Percentiles rank a stretch among this genome's conserved stretches.
Evolutionary conservation across 2,888 invertebrate genomes (phyloP).

Genomic region (Hirudinaria manillensis): DNA sequence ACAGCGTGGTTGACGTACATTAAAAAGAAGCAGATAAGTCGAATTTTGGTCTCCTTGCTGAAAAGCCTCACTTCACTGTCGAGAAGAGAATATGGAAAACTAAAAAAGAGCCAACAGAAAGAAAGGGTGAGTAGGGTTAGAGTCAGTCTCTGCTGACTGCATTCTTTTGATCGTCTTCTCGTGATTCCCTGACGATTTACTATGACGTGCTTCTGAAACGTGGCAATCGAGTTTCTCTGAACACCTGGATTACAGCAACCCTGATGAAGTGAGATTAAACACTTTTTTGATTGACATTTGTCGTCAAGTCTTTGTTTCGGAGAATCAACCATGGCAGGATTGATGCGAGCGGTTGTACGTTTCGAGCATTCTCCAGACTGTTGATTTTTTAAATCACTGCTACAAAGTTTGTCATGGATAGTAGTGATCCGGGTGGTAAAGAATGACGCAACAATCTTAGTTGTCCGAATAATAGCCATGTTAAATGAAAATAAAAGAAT

Average conservation of each 20-base stretch:
- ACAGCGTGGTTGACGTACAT: constrained; percentile 14
- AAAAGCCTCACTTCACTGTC: not conserved
- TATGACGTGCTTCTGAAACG: not conserved
- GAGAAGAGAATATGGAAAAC: constrained; percentile 1
- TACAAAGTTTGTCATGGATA: not conserved
- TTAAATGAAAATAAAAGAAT: not conserved
- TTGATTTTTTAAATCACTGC: not conserved
- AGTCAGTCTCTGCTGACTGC: constrained; percentile 18
- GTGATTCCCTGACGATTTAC: not conserved
- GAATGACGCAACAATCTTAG: not conserved
- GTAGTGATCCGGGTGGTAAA: not conserved
- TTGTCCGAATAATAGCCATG: constrained; percentile 10
- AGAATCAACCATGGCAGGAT: no score
- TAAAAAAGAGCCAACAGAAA: constrained; percentile 11
- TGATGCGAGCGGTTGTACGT: no score
- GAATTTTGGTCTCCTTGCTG: not conserved
- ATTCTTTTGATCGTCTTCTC: not conserved
- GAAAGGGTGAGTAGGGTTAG: constrained; percentile 7
- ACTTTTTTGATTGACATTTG: not conserved
- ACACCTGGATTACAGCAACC: not conserved
- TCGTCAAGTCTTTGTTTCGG: no score
- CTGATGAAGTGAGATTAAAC: not conserved
- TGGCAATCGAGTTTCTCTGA: not conserved
- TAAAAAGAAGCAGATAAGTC: not conserved
- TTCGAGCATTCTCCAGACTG: no score